Evolutionary conservation across 2,113 vertebrate genomes (phyloP).

Genomic region (Zosterops japonicus): DNA sequence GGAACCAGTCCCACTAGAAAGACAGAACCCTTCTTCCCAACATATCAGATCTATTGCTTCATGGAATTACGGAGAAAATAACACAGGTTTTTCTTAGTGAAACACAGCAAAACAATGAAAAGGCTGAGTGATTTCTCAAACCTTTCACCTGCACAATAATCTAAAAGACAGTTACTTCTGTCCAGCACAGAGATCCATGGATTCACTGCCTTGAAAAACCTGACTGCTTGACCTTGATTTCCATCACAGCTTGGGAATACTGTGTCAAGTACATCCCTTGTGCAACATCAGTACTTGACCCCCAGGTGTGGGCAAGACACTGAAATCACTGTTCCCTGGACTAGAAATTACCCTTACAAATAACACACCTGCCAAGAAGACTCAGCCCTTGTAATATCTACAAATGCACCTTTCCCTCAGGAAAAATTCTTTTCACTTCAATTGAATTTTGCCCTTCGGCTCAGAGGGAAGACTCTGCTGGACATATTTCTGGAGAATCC

Average conservation of each 20-base stretch:
- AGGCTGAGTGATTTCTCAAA: not conserved
- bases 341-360: not conserved
- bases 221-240: not conserved
- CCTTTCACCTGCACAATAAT: not conserved
- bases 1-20: not conserved
- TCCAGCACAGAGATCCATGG: not conserved
- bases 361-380: not conserved
- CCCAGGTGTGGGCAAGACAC: not conserved
- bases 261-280: not conserved
- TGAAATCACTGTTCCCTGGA: not conserved
- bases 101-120: not conserved
- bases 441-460: not conserved
- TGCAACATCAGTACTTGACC: not conserved
- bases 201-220: not conserved
- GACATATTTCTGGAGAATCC: not conserved
- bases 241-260: not conserved
- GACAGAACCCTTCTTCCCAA: not conserved
- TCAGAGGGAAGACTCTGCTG: not conserved
- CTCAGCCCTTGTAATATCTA: not conserved
- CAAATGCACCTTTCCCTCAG: not conserved
- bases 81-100: not conserved
- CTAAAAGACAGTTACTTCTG: not conserved
- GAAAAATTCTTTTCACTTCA: no score
- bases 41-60: not conserved
- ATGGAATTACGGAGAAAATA: not conserved